phyloP scores from a whole-genome alignment of 1,140 invertebrate species.

The Brachionus sp. region DNA sequence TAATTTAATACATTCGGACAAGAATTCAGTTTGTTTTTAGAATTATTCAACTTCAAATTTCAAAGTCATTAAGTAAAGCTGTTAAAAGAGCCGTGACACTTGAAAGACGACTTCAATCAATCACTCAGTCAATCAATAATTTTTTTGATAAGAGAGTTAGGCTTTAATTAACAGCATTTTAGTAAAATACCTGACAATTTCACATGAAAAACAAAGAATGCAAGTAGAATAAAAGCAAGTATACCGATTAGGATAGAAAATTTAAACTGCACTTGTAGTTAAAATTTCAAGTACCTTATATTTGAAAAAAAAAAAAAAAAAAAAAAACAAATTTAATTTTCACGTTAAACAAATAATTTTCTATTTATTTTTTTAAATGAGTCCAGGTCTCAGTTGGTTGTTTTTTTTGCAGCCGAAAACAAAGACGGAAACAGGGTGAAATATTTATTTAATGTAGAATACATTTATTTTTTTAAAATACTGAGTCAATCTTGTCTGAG shows the following conservation, averaged over 20 bases:
- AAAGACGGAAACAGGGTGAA: neutral
- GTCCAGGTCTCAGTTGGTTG: neutral
- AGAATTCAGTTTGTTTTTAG: neutral
- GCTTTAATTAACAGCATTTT: slow-evolving; percentile 21
- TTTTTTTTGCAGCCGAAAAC: neutral
- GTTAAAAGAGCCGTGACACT: slow-evolving; percentile 17
- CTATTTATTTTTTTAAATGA: neutral
- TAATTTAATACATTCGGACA: neutral
- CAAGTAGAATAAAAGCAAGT: slow-evolving; percentile 18
- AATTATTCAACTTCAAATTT: slow-evolving; percentile 23
- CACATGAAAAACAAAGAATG: slow-evolving; percentile 1
- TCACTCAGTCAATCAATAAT: slow-evolving; percentile 27
- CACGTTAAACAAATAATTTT: neutral
- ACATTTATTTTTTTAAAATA: too few species aligned
- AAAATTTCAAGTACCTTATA: neutral
- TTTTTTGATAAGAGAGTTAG: slow-evolving; percentile 25
- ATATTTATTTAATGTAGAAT: neutral
- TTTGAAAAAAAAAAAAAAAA: neutral
- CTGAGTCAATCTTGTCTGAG: neutral
- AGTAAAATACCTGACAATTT: neutral
- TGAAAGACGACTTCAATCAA: slow-evolving; percentile 3
- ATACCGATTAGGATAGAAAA: slow-evolving; percentile 5
- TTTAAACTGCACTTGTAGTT: neutral
- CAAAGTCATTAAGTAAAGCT: neutral
- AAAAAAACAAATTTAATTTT: neutral